Percentiles rank a stretch among this genome's conserved stretches.
Evolutionary conservation across 2,888 invertebrate genomes (phyloP).

Genomic region (Caenorhabditis sinica): DNA sequence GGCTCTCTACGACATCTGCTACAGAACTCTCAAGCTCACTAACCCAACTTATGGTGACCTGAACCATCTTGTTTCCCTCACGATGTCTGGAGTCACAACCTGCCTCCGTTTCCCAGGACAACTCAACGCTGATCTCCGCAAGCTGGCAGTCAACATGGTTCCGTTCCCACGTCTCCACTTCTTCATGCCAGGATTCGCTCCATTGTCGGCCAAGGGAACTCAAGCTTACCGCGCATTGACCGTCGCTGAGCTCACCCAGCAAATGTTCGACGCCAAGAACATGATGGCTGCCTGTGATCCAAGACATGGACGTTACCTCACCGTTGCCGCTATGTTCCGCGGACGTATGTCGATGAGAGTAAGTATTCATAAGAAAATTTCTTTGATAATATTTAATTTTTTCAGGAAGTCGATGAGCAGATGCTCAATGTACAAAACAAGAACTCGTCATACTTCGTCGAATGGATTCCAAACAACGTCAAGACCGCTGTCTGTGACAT

Average conservation of each 20-base stretch:
- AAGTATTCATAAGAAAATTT: constrained; percentile 1
- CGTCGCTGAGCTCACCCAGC: constrained; percentile 89
- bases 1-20: constrained; percentile 86
- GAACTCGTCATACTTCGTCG: constrained; percentile 91
- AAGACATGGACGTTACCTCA: constrained; percentile 86
- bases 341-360: constrained; percentile 87
- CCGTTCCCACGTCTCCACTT: constrained; percentile 91
- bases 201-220: constrained; percentile 90
- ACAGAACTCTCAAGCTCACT: constrained; percentile 86
- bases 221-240: constrained; percentile 87
- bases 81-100: constrained; percentile 86
- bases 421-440: constrained; percentile 97
- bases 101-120: constrained; percentile 93
- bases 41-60: constrained; percentile 89
- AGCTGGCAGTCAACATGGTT: constrained; percentile 91
- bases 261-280: constrained; percentile 87
- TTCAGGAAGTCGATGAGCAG: constrained; percentile 89
- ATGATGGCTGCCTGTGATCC: constrained; percentile 87
- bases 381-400: not conserved
- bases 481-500: constrained; percentile 94
- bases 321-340: constrained; percentile 87
- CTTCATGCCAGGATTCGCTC: constrained; percentile 90
- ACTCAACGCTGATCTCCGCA: constrained; percentile 91
- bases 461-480: constrained; percentile 95
- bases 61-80: constrained; percentile 86